Base-by-base conservation (phyloP, 2,113 vertebrate genomes). In the Bufo gargarizans region DNA sequence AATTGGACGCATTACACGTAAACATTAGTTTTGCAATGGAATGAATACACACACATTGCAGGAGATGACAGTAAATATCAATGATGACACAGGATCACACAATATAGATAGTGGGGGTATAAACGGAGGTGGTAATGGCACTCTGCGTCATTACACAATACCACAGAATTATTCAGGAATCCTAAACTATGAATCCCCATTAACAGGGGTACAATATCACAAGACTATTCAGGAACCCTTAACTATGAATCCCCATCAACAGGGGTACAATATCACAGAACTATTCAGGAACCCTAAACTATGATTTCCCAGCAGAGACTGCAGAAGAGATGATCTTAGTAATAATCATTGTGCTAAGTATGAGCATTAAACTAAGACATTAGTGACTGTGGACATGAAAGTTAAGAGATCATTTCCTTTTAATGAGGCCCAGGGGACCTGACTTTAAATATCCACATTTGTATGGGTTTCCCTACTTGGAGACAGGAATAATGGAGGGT, bases 351-450 rank as follows among this genome's bases (percentile, higher is more conserved):
- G 47, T 13, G 50, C 43, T 50, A 47, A n/a, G 45, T n/a, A 47
- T 6, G 33, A 72, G 45, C 13, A 45, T 72, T 11, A 72, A 72
- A 19, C 13, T 33, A 55, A 33, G 81, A 69, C 20, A 47, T 67
- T 50, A n/a, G 50, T n/a, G 53, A 83, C 47, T 53, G 20, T 19
- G 33, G 77, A 86, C n/a, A 63, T 12, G 16, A 79, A 78, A 78
- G 45, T 10, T 20, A 50, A 82, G 43, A 58, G 55, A 67, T 65
- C 86, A 88, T 88, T 88, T 88, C 86, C 86, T 88, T 11, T n/a
- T 82, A n/a, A 50, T 14, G 58, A 19, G 49, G 53, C 86, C 76
- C 53, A n/a, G n/a, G 53, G 16, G 63, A 69, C 14, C 22, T 63
- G 65, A 49, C n/a, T 71, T 11, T 58, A 50, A 19, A 20, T 33